Percentiles rank a stretch among this genome's conserved stretches.
Conservation (phyloP, 2,888 invertebrate genomes). For the Drosophila villosipedis region DNA sequence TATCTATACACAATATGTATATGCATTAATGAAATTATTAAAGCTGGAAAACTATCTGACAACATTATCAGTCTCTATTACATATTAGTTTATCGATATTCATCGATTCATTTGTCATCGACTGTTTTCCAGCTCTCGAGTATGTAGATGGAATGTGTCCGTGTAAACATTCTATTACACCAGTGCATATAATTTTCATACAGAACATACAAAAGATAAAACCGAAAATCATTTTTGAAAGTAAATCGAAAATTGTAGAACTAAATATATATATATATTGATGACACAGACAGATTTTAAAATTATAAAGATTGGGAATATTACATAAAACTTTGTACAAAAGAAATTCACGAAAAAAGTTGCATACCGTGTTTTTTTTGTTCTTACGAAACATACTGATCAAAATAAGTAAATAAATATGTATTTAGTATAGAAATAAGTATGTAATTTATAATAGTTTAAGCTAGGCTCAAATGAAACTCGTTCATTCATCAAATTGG, state of each 20-base stretch:
- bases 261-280: constrained; percentile 13
- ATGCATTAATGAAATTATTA: constrained; percentile 5
- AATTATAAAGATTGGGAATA: constrained; percentile 11
- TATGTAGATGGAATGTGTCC: constrained; percentile 29
- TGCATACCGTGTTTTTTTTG: constrained; percentile 60
- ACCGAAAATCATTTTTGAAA: constrained; percentile 42
- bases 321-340: constrained; percentile 52
- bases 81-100: constrained; percentile 5
- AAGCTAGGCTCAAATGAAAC: constrained; percentile 51
- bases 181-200: constrained; percentile 51
- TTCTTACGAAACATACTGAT: constrained; percentile 32
- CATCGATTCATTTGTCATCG: constrained; percentile 6
- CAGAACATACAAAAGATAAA: constrained; percentile 14
- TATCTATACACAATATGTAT: constrained; percentile 28
- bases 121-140: constrained; percentile 34
- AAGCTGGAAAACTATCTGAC: constrained; percentile 36
- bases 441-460: constrained; percentile 33
- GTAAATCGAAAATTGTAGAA: constrained; percentile 14
- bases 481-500: constrained; percentile 30
- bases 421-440: constrained; percentile 57
- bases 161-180: constrained; percentile 68
- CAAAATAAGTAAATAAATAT: constrained; percentile 38
- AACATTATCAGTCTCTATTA: not conserved
- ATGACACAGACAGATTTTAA: constrained; percentile 16
- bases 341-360: constrained; percentile 82